Conservation (phyloP, 2,888 invertebrate genomes). For the Drosophila fulvimacula region DNA sequence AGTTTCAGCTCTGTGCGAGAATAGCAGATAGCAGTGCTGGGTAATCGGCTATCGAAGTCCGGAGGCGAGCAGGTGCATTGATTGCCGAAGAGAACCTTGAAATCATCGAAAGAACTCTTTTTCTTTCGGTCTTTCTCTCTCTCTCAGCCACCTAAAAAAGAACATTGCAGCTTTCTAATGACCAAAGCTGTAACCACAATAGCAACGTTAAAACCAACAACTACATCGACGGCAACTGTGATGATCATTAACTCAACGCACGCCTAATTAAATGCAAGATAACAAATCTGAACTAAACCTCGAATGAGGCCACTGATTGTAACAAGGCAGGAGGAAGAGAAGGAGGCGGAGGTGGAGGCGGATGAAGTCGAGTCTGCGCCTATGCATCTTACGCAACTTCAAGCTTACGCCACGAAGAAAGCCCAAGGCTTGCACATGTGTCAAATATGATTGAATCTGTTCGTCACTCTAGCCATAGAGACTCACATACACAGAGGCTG, state of each 20-base stretch:
- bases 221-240: conserved; percentile 15
- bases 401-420: conserved; percentile 59
- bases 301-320: conserved; percentile 66
- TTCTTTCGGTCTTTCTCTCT: conserved; percentile 2
- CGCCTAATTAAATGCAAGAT: conserved; percentile 75
- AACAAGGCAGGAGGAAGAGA: conserved; percentile 16
- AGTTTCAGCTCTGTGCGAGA: conserved; percentile 25
- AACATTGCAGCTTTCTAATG: conserved; percentile 72
- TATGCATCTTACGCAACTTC: conserved; percentile 51
- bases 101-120: not conserved
- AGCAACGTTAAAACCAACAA: conserved; percentile 20
- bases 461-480: conserved; percentile 27
- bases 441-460: conserved; percentile 56
- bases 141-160: conserved; percentile 18
- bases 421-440: conserved; percentile 39
- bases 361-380: conserved; percentile 7
- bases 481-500: conserved; percentile 13
- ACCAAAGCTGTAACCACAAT: conserved; percentile 53
- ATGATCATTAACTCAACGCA: conserved; percentile 63
- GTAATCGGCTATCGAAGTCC: conserved; percentile 50
- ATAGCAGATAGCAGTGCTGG: conserved; percentile 28
- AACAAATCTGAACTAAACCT: conserved; percentile 48
- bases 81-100: conserved; percentile 41
- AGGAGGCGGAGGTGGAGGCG: not conserved
- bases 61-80: conserved; percentile 56